A percentile compares a stretch with the other conserved stretches of the same genome.
These are phyloP conservation scores for Eupelmus urozonus DNA, from an alignment of 2,888 invertebrate genomes.

Conservation along the genomic window DNA sequence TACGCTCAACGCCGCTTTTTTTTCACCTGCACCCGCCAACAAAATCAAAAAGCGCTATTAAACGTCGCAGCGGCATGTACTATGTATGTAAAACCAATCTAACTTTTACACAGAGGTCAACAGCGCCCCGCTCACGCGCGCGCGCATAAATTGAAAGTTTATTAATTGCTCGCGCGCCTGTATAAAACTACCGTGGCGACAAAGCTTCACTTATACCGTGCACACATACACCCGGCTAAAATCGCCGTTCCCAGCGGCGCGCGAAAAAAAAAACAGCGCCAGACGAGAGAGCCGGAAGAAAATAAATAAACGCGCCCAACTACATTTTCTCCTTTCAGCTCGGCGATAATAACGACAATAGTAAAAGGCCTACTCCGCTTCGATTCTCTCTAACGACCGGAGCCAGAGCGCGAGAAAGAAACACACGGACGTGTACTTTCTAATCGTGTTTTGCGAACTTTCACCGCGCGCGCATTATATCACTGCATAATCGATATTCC, in stretches of 20 bases:
- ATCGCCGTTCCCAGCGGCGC: no score
- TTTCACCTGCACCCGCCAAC: neutral
- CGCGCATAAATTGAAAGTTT: constrained; percentile 41
- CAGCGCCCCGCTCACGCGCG: neutral
- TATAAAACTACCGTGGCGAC: constrained; percentile 10
- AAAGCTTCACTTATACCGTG: neutral
- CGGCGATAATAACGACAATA: constrained; percentile 26
- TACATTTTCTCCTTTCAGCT: constrained; percentile 37
- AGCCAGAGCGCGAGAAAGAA: neutral
- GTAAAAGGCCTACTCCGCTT: constrained; percentile 23
- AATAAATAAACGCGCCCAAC: constrained; percentile 7
- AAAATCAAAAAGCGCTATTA: constrained; percentile 11
- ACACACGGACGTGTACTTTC: constrained; percentile 34
- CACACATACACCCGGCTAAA: no score
- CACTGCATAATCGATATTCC: constrained; percentile 51
- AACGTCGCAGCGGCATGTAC: neutral
- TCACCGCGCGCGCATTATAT: constrained; percentile 49
- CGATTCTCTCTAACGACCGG: constrained; percentile 16
- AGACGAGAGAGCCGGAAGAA: constrained; percentile 12
- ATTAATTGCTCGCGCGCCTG: constrained; percentile 13
- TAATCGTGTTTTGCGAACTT: constrained; percentile 50
- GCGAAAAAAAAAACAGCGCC: constrained; percentile 4
- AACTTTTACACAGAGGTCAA: constrained; percentile 22
- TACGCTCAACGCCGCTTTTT: neutral
- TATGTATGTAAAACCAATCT: constrained; percentile 11